Evolutionary conservation across 2,888 invertebrate species (phyloP), one percentile per base, ranked within the genome.

Genomic region (Nemotelus pantherinus): DNA sequence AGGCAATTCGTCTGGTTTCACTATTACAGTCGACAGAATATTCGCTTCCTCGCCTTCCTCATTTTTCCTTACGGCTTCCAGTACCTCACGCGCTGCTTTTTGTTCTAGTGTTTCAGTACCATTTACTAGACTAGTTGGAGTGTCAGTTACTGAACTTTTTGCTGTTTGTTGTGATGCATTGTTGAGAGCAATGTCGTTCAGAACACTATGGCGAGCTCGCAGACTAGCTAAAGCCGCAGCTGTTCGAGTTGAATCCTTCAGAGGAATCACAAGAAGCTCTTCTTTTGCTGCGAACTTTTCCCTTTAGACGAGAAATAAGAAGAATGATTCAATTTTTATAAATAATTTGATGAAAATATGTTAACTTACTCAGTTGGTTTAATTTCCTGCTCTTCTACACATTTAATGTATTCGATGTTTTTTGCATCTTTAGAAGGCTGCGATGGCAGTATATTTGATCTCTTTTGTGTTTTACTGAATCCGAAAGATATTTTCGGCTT

Each of bases 401-500:
- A 94, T 83, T 94, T 93, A 77, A 95, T 93, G 68, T 92, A 90
- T 83, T 95, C 93, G 6, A 86, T 81, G 82, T 89, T 90, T 82
- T 89, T 89, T 77, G 90, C 82, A 50, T 83, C 80, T 81, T 84
- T 81, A 70, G 76, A 72, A 79, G 84, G 9, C 25, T 50, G 5
- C 6, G 43, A 39, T 50, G 63, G 4, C 3, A 44, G 25, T 39
- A 60, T 10, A 44, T 50, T 68, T 2, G 55, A 43, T 44, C 44
- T 76, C 82, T 90, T 91, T 3, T 86, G 84, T 0, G 91, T 88
- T 89, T 94, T 95, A 82, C 89, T 91, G 87, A 95, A 95, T 68
- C 93, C 92, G 85, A 95, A 95, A 0, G 94, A 94, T 84, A 95
- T 92, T 85, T 94, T 94, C 94, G 74, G 88, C 86, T 81, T 92